Evolutionary conservation across 2,888 invertebrate genomes (phyloP), one percentile per base, ranked within the genome.

Genomic region (Cephus runcator): DNA sequence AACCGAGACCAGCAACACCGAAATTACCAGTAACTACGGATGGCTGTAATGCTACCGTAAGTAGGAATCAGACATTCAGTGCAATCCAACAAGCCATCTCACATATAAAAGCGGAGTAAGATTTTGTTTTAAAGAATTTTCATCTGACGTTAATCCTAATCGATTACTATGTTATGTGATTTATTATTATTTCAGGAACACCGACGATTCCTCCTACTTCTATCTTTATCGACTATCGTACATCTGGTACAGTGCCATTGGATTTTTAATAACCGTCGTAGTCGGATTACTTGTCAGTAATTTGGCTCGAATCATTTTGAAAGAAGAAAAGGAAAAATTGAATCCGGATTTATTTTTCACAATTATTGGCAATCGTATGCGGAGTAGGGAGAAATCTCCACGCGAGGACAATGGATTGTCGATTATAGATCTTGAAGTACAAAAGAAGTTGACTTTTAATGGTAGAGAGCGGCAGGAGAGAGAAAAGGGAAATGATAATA

Each of bases 241-340:
- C 90, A 94, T 98, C 91, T 98, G 97, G 97, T 98, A 97, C 91
- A 95, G 96, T 3, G 94, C 95, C 75, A 93, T 97, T 76, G 97
- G 97, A 12, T 95, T 95, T 83, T 81, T 94, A 4, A 92, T 95
- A 0, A 96, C 97, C 0, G 91, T 97, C 12, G 87, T 95, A 15
- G 91, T 96, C 34, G 98, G 97, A 0, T 91, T 96, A 76, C 73
- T 94, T 1, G 94, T 95, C 4, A 90, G 90, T 75, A 81, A 83
- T 12, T 23, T 88, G 9, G 78, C 75, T 30, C 83, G 81, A 2
- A 73, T 79, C 0, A 31, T 85, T 12, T 23, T 78, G 31, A 75
- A 73, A 30, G 78, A 78, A 35, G 78, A 77, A 75, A 36, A 75
- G 12, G 40, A 78, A n/a, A 71, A 83, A 11, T 73, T 85, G 34